Base-by-base conservation (phyloP, 2,888 invertebrate genomes). In the Thereva nobilitata region DNA sequence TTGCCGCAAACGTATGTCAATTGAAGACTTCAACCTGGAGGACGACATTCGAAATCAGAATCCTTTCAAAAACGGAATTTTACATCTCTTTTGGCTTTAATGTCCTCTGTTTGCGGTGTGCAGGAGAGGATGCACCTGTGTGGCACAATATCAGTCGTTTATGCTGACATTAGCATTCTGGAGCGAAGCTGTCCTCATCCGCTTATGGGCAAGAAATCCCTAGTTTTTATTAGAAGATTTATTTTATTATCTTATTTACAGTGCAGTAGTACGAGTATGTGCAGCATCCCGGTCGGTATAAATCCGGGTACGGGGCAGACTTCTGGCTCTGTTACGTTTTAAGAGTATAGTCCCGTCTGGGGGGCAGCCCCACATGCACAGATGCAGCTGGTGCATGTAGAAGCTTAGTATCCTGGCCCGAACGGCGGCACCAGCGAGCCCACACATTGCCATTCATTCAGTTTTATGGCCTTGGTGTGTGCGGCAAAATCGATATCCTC, bases 241-340 rank as follows among this genome's bases (percentile, higher is more conserved):
- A 68, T 68, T 59, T 68, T 68, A 68, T 68, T 68, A 68, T 68
- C 65, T 68, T 68, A 65, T 68, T 65, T 68, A 65, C 64, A 40
- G 64, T 55, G 38, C 23, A 23, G 23, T 23, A 23, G 23, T 23
- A 23, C 50, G 64, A 50, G 57, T 57, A 38, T 53, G 45, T 65
- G 65, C 59, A 65, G 52, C 52, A 65, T 38, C 50, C 23, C 23
- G 23, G 23, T 23, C 47, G 50, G 54, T 41, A 68, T 68, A 68
- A 68, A 68, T 68, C 59, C 68, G 59, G 50, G 65, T 68, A 65
- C 54, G 23, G 23, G 23, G 2, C 23, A 49, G 53, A 65, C 53
- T 50, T 50, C 41, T 41, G 40, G 61, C 40, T 50, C n/a, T 41
- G 34, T 61, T 23, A 7, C 40, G 34, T 12, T 23, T 50, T 41